Evolutionary conservation across 1,140 invertebrate genomes (phyloP), one percentile per base, ranked within the genome.

Genomic region (Melitaea cinxia): DNA sequence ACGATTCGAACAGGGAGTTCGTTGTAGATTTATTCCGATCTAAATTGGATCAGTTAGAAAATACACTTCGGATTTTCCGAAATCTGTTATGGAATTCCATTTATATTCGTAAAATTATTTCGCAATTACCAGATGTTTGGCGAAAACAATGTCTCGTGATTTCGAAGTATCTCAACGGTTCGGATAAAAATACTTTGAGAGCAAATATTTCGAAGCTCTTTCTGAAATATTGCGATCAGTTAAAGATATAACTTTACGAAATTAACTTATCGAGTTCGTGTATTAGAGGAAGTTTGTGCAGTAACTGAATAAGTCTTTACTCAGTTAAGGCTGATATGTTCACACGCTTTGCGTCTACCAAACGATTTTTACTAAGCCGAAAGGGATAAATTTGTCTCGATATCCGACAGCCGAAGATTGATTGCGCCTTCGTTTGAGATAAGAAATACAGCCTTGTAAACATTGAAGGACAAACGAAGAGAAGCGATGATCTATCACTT

Each of bases 361-460:
- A 53, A 39, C 50, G 59, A 53, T 61, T 61, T 59, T 61, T 61
- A 35, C 59, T 61, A 61, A 61, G 59, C 59, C 59, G 59, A 61
- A 61, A 61, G 49, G 49, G 59, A 61, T 61, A 53, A 61, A 61
- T 53, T 53, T 47, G 23, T 35, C 35, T 61, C 49, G n/a, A 14
- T 61, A 42, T 61, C 59, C 59, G 59, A 53, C 59, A 61, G 49
- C 10, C 9, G 7, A 28, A 53, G 59, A 61, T 61, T 61, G 59
- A 61, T 61, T 39, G 23, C 59, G 12, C 23, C 14, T 14, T 53
- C 33, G 35, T 21, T 26, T 21, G 49, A 35, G 49, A 61, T 35
- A 24, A 47, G 24, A 23, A 23, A 42, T 49, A 21, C 54, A 57
- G 30, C 15, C 24, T 49, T 59, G 57, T 37, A 26, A 59, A 49